Conservation (phyloP, 2,797 vertebrate species). For the Loris lydekkerianus region DNA sequence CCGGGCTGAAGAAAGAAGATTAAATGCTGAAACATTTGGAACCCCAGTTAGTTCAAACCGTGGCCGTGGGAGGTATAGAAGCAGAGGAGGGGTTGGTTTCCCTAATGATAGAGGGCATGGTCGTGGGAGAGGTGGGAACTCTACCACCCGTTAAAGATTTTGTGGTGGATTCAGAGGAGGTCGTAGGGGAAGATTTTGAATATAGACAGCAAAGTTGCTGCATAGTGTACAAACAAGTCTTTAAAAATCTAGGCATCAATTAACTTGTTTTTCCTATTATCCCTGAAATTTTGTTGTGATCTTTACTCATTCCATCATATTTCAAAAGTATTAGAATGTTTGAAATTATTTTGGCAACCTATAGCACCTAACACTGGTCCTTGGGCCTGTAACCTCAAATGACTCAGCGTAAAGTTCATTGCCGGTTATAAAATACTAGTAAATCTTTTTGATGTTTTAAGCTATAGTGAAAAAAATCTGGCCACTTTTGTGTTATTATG, state of each 20-base stretch:
- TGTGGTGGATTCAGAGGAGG: not conserved
- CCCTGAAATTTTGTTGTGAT: slow-evolving; percentile 87
- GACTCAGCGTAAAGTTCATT: slow-evolving; percentile 79
- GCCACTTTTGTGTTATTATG: slow-evolving; percentile 87
- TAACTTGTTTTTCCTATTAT: slow-evolving; percentile 78
- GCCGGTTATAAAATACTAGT: slow-evolving; percentile 83
- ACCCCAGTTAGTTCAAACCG: not conserved
- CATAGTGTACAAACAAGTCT: slow-evolving; percentile 90
- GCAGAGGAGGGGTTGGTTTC: not conserved
- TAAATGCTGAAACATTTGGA: not conserved
- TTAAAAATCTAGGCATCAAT: slow-evolving; percentile 83
- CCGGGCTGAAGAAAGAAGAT: not conserved
- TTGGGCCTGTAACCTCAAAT: slow-evolving; percentile 72
- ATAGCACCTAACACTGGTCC: slow-evolving; percentile 80
- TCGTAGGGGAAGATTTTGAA: not conserved
- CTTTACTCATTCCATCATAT: slow-evolving; percentile 83
- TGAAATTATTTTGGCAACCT: slow-evolving; percentile 86
- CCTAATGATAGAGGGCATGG: not conserved
- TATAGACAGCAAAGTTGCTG: slow-evolving; percentile 96
- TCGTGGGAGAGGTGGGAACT: not conserved
- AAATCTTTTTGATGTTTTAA: slow-evolving; percentile 85
- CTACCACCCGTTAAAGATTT: not conserved
- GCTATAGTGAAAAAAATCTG: slow-evolving; percentile 81
- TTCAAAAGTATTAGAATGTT: slow-evolving; percentile 87
- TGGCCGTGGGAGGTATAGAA: not conserved